Percentiles rank a stretch among this genome's conserved stretches.
phyloP scores from a whole-genome alignment of 2,888 invertebrate genomes.

The Scaptodrosophila latifasciaeformis region DNA sequence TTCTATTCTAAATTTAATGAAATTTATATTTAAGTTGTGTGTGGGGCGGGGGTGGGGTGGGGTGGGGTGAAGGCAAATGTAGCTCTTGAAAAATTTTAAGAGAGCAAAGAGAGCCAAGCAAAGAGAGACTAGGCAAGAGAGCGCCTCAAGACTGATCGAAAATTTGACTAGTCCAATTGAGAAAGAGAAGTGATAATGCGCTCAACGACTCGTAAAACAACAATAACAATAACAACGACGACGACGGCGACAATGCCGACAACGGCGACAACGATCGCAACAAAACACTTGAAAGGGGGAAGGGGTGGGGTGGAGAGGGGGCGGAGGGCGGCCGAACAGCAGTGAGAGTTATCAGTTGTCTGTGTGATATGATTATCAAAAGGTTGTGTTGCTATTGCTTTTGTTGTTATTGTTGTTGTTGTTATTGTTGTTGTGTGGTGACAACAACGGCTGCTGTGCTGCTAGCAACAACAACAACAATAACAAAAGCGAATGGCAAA shows the following conservation, averaged over 20 bases:
- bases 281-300: no score
- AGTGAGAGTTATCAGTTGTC: slow-evolving; percentile 64
- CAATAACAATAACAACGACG: slow-evolving; percentile 35
- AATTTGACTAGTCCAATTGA: no score
- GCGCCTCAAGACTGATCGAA: no score
- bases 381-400: slow-evolving; percentile 39
- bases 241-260: no score
- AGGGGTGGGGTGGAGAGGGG: no score
- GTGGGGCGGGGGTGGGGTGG: neutral
- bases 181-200: slow-evolving; percentile 45
- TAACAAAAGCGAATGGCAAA: slow-evolving; percentile 25
- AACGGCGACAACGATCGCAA: neutral
- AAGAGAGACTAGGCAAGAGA: neutral
- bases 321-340: slow-evolving; percentile 27
- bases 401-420: slow-evolving; percentile 13
- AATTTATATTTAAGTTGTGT: neutral
- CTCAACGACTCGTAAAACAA: slow-evolving; percentile 19
- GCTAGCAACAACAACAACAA: slow-evolving; percentile 40
- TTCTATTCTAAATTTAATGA: slow-evolving; percentile 50
- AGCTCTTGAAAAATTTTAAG: neutral
- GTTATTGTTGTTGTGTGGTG: slow-evolving; percentile 8
- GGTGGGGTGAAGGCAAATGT: neutral
- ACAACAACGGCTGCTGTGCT: neutral
- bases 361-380: slow-evolving; percentile 68
- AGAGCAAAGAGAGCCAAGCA: slow-evolving; percentile 1